These are phyloP conservation scores for Syngnathus acus DNA, from an alignment of 2,797 vertebrate species.

Conservation along the genomic window DNA sequence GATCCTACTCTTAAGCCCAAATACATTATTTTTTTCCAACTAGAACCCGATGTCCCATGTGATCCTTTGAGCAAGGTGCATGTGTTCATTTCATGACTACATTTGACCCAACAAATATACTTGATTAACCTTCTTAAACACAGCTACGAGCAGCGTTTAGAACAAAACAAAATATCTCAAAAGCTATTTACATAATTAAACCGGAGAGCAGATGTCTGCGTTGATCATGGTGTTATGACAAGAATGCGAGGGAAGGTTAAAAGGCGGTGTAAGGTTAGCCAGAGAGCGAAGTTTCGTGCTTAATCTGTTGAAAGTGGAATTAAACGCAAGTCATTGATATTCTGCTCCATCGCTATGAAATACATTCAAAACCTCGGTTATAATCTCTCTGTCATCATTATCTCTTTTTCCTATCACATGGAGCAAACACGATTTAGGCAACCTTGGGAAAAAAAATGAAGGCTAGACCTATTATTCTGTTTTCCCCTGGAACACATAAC, in stretches of 20 bases:
- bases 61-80: background rate
- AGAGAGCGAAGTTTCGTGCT: conserved; percentile 26
- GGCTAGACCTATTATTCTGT: background rate
- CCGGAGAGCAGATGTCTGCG: background rate
- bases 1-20: conserved; percentile 10
- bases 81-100: background rate
- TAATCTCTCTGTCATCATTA: conserved; percentile 57
- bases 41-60: background rate
- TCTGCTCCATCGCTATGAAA: conserved; percentile 37
- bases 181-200: background rate
- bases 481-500: background rate
- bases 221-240: conserved; percentile 8
- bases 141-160: background rate
- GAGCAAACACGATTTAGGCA: conserved; percentile 55
- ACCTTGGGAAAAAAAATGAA: conserved; percentile 12
- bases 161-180: background rate
- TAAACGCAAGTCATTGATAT: conserved; percentile 49
- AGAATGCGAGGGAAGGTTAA: conserved; percentile 33
- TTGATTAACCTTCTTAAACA: background rate
- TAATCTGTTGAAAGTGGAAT: conserved; percentile 50
- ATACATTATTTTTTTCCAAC: background rate
- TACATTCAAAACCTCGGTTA: conserved; percentile 43
- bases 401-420: conserved; percentile 38
- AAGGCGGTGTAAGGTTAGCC: conserved; percentile 26
- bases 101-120: background rate